A percentile compares a stretch with the other conserved stretches of the same genome.
These are phyloP conservation scores for Hymenopus coronatus DNA, from an alignment of 2,888 invertebrate genomes.

Conservation along the genomic window DNA sequence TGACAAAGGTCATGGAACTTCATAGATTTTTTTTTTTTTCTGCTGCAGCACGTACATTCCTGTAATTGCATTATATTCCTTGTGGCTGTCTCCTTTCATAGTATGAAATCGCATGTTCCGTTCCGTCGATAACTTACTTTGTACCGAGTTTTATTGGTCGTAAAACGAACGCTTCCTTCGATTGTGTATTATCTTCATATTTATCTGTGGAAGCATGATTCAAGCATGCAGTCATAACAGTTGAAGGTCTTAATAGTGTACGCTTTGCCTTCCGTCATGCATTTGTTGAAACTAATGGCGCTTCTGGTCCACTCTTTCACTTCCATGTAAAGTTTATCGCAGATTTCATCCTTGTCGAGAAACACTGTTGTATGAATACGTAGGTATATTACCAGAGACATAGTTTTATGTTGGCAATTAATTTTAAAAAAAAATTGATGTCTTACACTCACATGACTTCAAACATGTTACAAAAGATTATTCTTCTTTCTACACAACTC, in stretches of 20 bases:
- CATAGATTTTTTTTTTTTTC: neutral
- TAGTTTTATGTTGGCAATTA: too few relatives aligned
- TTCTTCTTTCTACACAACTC: too few relatives aligned
- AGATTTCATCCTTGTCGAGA: too few relatives aligned
- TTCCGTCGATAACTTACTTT: neutral
- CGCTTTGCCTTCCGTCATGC: neutral
- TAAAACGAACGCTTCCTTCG: neutral
- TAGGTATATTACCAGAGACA: too few relatives aligned
- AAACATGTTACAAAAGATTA: too few relatives aligned
- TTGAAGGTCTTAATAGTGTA: neutral
- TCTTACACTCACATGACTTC: too few relatives aligned
- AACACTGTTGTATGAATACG: too few relatives aligned
- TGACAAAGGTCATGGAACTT: neutral
- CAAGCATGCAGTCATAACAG: neutral
- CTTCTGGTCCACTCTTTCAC: neutral
- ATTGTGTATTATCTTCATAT: neutral
- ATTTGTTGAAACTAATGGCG: neutral
- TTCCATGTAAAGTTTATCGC: too few relatives aligned
- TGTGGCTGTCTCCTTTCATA: neutral
- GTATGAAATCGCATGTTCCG: neutral
- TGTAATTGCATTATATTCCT: neutral
- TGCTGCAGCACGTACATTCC: neutral
- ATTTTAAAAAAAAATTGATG: too few relatives aligned
- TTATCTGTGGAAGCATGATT: neutral
- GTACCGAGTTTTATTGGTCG: neutral